These are phyloP conservation scores for Microchrysa polita DNA, from an alignment of 2,888 invertebrate species.

Conservation along the genomic window DNA sequence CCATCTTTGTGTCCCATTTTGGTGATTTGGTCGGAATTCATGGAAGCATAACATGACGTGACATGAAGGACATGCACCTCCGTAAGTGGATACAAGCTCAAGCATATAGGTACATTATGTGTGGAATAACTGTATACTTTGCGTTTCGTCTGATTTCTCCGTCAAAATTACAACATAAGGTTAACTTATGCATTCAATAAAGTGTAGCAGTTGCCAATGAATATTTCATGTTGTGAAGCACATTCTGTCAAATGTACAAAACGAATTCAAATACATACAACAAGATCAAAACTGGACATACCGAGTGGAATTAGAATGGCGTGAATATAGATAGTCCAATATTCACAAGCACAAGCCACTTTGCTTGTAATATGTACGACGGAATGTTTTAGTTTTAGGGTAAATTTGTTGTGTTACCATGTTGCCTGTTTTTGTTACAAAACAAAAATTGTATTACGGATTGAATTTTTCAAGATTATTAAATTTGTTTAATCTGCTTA, in stretches of 20 bases:
- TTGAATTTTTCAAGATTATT: too few species aligned
- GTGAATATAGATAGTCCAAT: too few species aligned
- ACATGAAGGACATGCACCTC: slow-evolving; percentile 25
- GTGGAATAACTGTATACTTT: slow-evolving; percentile 48
- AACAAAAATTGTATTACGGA: too few species aligned
- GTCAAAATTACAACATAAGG: slow-evolving; percentile 48
- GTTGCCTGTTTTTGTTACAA: too few species aligned
- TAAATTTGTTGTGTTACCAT: too few species aligned
- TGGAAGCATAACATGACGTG: slow-evolving; percentile 52
- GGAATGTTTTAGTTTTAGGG: too few species aligned
- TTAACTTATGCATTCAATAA: slow-evolving; percentile 51
- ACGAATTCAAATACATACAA: slow-evolving; percentile 39
- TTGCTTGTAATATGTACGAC: too few species aligned
- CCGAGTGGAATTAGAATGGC: not conserved
- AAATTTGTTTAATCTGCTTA: too few species aligned
- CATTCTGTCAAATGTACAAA: slow-evolving; percentile 29
- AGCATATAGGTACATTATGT: slow-evolving; percentile 9
- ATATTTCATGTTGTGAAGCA: slow-evolving; percentile 47
- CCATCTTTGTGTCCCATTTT: slow-evolving; percentile 11
- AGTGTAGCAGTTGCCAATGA: slow-evolving; percentile 50
- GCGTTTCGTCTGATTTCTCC: slow-evolving; percentile 47
- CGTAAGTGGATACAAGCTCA: not conserved
- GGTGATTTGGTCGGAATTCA: slow-evolving; percentile 31
- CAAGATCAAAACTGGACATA: slow-evolving; percentile 19
- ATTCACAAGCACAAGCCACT: too few species aligned